Evolutionary conservation across 2,113 vertebrate species (phyloP).

Genomic region (Illadopsis cleaveri): DNA sequence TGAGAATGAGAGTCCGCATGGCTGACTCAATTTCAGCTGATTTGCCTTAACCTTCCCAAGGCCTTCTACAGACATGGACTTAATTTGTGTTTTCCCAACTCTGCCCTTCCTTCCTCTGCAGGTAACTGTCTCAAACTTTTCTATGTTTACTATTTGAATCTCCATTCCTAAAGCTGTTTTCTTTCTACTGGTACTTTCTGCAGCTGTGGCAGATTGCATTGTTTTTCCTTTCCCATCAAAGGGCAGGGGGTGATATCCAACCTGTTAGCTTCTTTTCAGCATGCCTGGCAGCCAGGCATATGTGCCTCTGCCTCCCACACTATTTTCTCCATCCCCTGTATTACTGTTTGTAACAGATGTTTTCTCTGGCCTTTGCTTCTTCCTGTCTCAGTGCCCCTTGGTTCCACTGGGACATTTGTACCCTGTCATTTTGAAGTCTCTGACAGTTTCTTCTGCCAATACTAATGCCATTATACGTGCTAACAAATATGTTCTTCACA

Average conservation of each 20-base stretch:
- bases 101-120: conserved; percentile 9
- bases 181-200: not conserved
- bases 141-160: not conserved
- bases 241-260: not conserved
- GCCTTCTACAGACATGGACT: not conserved
- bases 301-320: conserved; percentile 3
- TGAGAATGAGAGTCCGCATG: not conserved
- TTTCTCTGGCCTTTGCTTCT: conserved; percentile 32
- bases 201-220: conserved; percentile 43
- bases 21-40: not conserved
- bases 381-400: not conserved
- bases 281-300: conserved; percentile 17
- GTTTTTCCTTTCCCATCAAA: not conserved
- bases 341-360: conserved; percentile 28
- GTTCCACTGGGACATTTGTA: not conserved
- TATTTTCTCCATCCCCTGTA: not conserved
- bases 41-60: not conserved
- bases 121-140: not conserved
- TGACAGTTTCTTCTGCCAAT: not conserved
- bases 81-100: not conserved
- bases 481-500: not conserved
- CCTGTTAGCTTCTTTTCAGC: not conserved
- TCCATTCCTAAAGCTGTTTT: not conserved
- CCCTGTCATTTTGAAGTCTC: not conserved
- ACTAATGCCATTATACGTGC: not conserved